phyloP scores from a whole-genome alignment of 2,888 invertebrate species.

The Amiota minor region DNA sequence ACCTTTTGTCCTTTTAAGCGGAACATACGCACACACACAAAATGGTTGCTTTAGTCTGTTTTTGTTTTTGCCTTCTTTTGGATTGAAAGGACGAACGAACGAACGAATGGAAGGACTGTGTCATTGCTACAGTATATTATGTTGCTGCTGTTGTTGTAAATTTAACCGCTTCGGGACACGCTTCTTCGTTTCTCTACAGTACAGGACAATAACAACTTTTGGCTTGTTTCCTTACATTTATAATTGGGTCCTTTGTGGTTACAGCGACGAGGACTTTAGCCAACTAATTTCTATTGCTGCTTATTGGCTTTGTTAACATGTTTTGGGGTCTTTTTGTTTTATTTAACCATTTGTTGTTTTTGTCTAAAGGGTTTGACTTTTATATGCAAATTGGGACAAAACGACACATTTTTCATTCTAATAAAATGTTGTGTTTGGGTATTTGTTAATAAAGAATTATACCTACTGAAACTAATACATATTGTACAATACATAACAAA shows the following conservation, averaged over 20 bases:
- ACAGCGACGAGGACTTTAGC: conserved; percentile 54
- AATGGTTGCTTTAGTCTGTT: conserved; percentile 54
- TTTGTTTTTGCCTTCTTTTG: conserved; percentile 26
- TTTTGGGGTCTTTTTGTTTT: conserved; percentile 44
- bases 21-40: conserved; percentile 52
- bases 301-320: conserved; percentile 69
- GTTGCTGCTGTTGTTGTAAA: conserved; percentile 62
- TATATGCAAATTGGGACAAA: conserved; percentile 62
- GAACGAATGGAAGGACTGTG: conserved; percentile 32
- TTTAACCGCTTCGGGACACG: conserved; percentile 72
- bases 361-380: conserved; percentile 53
- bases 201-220: conserved; percentile 60
- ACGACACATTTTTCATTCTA: conserved; percentile 24
- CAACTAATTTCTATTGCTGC: conserved; percentile 66
- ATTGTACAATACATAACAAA: too few species aligned
- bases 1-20: conserved; percentile 56
- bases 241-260: conserved; percentile 71
- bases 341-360: conserved; percentile 48
- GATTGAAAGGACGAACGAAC: not conserved
- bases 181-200: conserved; percentile 60
- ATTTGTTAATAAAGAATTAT: conserved; percentile 25
- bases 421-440: conserved; percentile 18
- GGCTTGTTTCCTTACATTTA: conserved; percentile 69
- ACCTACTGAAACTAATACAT: not conserved
- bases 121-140: conserved; percentile 33